Base-by-base conservation (phyloP, 1,140 invertebrate species). In the Dendrolimus kikuchii region DNA sequence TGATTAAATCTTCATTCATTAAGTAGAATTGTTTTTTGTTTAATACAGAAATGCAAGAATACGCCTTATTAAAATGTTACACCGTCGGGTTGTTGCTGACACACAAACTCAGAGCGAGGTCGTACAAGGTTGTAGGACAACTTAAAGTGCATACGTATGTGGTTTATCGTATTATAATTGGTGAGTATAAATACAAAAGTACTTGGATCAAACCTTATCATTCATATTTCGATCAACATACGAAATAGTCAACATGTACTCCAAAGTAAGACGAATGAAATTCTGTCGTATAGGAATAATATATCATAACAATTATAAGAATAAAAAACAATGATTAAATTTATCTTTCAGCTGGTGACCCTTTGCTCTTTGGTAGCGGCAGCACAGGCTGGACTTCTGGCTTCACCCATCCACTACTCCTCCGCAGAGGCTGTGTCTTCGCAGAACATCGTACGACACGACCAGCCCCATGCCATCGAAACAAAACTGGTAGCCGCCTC, bases 341-440 rank as follows among this genome's bases (percentile, higher is more conserved):
- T 23, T 36, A 38, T 38, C 36, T 51, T 51, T 5, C 50, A 51
- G 50, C 38, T 51, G 23, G 50, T 51, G 53, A 62, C 65, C 42
- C 46, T 81, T 45, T 73, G 74, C 62, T 73, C 73, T 42, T 57
- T 75, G 7, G 62, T 71, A 49, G 75, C 74, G 4, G 72, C 68
- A 48, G 59, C 68, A 50, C 64, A 66, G 55, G 78, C 77, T 38
- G 78, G 77, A 43, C 66, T 77, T 37, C 46, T 79, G 48, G 60
- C 67, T 23, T 58, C 55, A 7, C 65, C 60, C 10, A 64, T 57
- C 7, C 77, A 80, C 46, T 77, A 78, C 61, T 71, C 74, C 0
- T 57, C 73, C 10, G 75, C 74, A 5, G 72, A 54, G 1, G 75
- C 77, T 4, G 72, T 79, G 8, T 77, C 74, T n/a, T 81, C 78